Conservation (phyloP, 2,797 vertebrate genomes). For the Phataginus tricuspis region DNA sequence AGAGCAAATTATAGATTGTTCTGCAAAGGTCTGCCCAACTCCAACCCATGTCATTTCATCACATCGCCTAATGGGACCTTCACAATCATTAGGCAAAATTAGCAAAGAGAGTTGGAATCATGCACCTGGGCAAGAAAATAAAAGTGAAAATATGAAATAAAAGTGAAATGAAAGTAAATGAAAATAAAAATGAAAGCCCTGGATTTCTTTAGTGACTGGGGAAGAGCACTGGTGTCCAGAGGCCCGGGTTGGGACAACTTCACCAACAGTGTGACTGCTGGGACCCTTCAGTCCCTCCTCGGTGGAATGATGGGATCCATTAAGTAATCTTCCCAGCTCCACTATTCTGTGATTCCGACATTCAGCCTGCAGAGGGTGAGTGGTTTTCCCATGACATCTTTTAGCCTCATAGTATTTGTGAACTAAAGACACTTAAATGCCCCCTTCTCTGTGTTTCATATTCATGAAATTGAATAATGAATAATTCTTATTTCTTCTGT, state of each 20-base stretch:
- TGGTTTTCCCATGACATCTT: not conserved
- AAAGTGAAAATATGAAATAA: too few species aligned
- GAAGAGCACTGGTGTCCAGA: not conserved
- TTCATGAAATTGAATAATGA: constrained; percentile 50
- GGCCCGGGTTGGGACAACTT: not conserved
- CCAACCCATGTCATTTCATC: not conserved
- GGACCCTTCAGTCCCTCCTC: not conserved
- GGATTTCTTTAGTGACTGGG: too few species aligned
- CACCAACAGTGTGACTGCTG: not conserved
- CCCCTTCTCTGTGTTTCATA: constrained; percentile 3
- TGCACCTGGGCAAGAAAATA: not conserved
- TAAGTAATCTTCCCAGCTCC: not conserved
- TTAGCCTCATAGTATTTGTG: not conserved
- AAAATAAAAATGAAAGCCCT: not conserved
- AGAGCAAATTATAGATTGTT: not conserved
- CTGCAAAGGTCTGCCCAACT: not conserved
- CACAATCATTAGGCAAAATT: constrained; percentile 56
- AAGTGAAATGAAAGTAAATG: too few species aligned
- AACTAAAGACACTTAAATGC: not conserved
- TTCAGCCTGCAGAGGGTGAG: not conserved
- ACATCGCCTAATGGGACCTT: constrained; percentile 16
- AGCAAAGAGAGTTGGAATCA: constrained; percentile 8
- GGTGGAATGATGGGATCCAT: not conserved
- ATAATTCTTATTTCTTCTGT: not conserved
- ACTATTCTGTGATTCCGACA: not conserved